Percentiles rank a stretch among this genome's conserved stretches.
Evolutionary conservation across 2,888 invertebrate genomes (phyloP).

Genomic region (Pecten maximus): DNA sequence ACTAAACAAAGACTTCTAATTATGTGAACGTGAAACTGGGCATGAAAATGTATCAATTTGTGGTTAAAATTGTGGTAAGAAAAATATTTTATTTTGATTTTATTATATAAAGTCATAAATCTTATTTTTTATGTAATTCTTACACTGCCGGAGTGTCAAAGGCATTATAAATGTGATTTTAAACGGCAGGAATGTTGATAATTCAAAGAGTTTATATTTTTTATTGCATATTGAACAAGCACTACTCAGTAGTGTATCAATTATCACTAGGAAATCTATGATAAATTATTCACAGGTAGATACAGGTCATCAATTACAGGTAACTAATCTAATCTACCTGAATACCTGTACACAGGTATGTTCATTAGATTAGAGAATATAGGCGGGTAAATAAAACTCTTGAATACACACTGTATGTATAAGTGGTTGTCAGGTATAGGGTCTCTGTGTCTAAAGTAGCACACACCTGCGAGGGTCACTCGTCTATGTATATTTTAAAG

Average conservation of each 20-base stretch:
- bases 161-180: too few relatives aligned
- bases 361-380: neutral
- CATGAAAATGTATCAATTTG: too few relatives aligned
- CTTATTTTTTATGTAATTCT: too few relatives aligned
- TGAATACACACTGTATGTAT: neutral
- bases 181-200: neutral
- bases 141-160: too few relatives aligned
- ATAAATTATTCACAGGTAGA: conserved; percentile 30
- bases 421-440: neutral
- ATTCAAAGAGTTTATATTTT: neutral
- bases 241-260: neutral
- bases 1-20: too few relatives aligned
- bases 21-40: too few relatives aligned
- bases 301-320: conserved; percentile 22
- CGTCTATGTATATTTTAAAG: neutral
- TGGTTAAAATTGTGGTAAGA: too few relatives aligned
- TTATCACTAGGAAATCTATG: conserved; percentile 1
- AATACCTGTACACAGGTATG: conserved; percentile 28
- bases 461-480: neutral
- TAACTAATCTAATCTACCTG: conserved; percentile 15
- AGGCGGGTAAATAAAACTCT: neutral
- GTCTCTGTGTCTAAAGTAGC: neutral
- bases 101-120: too few relatives aligned
- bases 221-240: neutral
- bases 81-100: too few relatives aligned